Evolutionary conservation across 2,888 invertebrate species (phyloP), one percentile per base, ranked within the genome.

Genomic region (Fragum fragum): DNA sequence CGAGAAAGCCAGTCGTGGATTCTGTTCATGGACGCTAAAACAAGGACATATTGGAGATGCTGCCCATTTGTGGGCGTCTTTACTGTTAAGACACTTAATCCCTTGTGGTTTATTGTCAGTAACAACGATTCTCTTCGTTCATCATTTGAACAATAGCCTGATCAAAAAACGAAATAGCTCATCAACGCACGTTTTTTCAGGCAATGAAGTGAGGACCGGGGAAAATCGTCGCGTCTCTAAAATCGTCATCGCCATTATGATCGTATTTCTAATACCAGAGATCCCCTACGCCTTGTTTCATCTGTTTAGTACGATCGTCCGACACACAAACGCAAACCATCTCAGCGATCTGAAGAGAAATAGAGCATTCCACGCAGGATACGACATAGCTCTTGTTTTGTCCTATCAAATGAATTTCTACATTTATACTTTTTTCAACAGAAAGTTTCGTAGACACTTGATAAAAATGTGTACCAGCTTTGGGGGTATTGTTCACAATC

Each of bases 331-430:
- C n/a, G 47, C 47, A 16, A 5, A 47, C 47, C 7, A 47, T 42
- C 36, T 42, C 11, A 14, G 36, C 26, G 71, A 71, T 32, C 36
- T 71, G 55, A 55, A 71, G 29, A 11, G 39, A 71, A 57, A 71
- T 36, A n/a, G 81, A n/a, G 39, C 70, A 1, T 47, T 81, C 16
- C 84, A 85, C n/a, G 72, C 73, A 26, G 26, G 70, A 1, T 85
- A 85, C 23, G 85, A 85, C 47, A 14, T 85, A 16, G 28, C 68
- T 1, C 32, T 81, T 28, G 39, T 85, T 1, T n/a, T 85, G 1
- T 76, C 76, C 26, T 85, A 79, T 57, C 79, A 85, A 52, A 55
- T 75, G 21, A 85, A 85, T 63, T 85, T 85, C 63, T 85, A 81
- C 76, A 79, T 85, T 18, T 85, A 81, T 39, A 71, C 73, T 11